Percentiles rank a stretch among this genome's conserved stretches.
Evolutionary conservation across 2,113 vertebrate species (phyloP).

Genomic region (Pseudorhombus dupliciocellatus): DNA sequence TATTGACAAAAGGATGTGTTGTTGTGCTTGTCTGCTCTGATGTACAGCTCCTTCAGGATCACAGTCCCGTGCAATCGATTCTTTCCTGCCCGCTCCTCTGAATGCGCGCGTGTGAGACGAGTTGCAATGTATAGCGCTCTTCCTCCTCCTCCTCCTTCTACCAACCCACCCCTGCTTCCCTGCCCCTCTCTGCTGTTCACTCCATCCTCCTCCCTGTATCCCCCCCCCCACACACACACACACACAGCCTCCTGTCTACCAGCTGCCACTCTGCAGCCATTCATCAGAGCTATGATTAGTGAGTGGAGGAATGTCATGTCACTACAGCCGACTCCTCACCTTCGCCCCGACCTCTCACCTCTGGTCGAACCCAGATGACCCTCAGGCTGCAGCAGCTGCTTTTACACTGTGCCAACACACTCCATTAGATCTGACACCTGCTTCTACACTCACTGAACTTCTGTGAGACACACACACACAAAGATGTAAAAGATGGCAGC

Average conservation of each 20-base stretch:
- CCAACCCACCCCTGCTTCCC: not conserved
- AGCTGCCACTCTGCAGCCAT: conserved; percentile 70
- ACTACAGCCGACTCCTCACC: conserved; percentile 68
- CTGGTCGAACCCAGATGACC: conserved; percentile 41
- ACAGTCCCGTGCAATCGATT: conserved; percentile 66
- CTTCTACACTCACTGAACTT: conserved; percentile 36
- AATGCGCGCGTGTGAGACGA: conserved; percentile 42
- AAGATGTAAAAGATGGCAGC: not conserved
- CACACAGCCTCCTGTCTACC: conserved; percentile 59
- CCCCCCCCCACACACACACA: conserved; percentile 37
- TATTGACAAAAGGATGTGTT: conserved; percentile 63
- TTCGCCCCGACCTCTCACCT: conserved; percentile 63
- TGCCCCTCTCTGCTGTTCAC: conserved; percentile 12
- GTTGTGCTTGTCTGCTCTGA: conserved; percentile 70
- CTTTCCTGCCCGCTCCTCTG: conserved; percentile 38
- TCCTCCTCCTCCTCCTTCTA: not conserved
- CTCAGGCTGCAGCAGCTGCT: conserved; percentile 61
- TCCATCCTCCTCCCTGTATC: conserved; percentile 33
- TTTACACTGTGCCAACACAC: conserved; percentile 61
- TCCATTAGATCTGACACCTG: conserved; percentile 74
- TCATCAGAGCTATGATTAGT: conserved; percentile 74
- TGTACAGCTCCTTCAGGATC: conserved; percentile 70
- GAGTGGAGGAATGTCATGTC: conserved; percentile 72
- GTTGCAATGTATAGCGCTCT: conserved; percentile 36
- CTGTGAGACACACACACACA: conserved; percentile 23